Conservation (phyloP, 2,113 vertebrate genomes). For the Sarotherodon lohbergeri region DNA sequence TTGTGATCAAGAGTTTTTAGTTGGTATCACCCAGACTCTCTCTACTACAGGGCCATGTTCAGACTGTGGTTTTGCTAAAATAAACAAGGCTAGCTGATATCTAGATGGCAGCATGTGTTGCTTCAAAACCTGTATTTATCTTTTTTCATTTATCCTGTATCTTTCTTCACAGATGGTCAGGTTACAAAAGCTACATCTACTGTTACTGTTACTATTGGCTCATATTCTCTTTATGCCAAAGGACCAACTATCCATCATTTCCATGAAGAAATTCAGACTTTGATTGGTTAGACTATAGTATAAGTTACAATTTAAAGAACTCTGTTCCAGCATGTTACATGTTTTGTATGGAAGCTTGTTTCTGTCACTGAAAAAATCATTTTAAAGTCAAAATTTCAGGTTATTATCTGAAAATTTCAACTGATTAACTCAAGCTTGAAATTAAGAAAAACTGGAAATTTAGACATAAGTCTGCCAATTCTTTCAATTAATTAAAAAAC, state of each 20-base stretch:
- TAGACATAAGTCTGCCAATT: background rate
- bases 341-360: background rate
- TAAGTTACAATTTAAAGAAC: background rate
- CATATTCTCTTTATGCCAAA: background rate
- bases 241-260: background rate
- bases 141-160: background rate
- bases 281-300: background rate
- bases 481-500: background rate
- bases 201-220: background rate
- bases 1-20: background rate
- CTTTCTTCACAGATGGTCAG: background rate
- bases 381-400: background rate
- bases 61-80: background rate
- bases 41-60: background rate
- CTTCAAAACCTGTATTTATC: background rate
- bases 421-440: background rate
- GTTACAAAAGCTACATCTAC: background rate
- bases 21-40: background rate
- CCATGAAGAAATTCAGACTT: background rate
- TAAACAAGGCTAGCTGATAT: background rate
- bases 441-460: background rate
- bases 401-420: background rate
- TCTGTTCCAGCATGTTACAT: background rate
- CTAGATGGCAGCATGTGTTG: background rate
- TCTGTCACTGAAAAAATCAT: background rate